Percentiles rank a stretch among this genome's conserved stretches.
phyloP scores from a whole-genome alignment of 2,797 vertebrate species.

The Cirrhinus mrigala region DNA sequence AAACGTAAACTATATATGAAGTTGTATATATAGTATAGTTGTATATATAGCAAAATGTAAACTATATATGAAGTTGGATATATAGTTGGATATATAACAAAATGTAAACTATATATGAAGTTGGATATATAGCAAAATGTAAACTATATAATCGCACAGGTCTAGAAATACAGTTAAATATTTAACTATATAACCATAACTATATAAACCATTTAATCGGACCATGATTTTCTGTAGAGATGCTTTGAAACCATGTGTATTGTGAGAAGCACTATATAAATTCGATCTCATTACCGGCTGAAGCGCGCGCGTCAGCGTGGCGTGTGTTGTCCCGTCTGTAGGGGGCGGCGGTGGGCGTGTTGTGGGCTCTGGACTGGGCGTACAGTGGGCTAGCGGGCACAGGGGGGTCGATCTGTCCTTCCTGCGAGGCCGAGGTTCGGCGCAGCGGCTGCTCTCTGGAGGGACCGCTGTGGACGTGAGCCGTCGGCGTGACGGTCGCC shows the following conservation, averaged over 20 bases:
- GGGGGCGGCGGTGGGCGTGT: slow-evolving; percentile 36
- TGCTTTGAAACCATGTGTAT: neutral
- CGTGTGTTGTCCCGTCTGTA: neutral
- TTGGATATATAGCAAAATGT: no score
- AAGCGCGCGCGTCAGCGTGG: neutral
- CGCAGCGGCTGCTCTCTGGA: slow-evolving; percentile 58
- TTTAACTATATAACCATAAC: no score
- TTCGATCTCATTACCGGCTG: slow-evolving; percentile 57
- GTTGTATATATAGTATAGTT: no score
- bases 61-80: no score
- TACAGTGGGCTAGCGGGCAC: slow-evolving; percentile 5
- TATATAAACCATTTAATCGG: no score
- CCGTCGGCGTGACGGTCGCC: slow-evolving; percentile 73
- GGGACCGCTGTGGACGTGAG: slow-evolving; percentile 65
- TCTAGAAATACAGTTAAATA: no score
- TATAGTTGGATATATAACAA: no score
- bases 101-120: no score
- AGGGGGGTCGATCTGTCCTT: slow-evolving; percentile 34
- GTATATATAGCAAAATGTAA: no score
- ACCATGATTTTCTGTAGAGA: neutral
- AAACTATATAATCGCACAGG: no score
- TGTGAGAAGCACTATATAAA: neutral
- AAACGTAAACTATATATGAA: no score
- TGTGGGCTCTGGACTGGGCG: neutral
- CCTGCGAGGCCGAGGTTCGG: slow-evolving; percentile 15